These are phyloP conservation scores for Clepsis dumicolana DNA, from an alignment of 2,888 invertebrate genomes.

Conservation along the genomic window DNA sequence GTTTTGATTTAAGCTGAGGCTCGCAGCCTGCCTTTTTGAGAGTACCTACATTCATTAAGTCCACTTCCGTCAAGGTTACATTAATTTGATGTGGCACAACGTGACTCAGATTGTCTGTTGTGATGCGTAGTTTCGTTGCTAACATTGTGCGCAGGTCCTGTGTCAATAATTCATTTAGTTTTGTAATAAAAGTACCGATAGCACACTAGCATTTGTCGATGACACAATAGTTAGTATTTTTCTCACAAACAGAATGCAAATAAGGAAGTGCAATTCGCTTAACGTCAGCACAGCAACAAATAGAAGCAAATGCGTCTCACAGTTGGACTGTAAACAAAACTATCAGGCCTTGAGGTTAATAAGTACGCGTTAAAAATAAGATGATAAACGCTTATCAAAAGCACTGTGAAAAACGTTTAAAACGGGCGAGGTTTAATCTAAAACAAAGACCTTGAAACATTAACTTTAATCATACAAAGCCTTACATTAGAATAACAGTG, in stretches of 20 bases:
- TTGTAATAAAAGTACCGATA: too few species aligned
- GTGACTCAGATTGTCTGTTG: not conserved
- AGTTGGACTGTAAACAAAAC: not conserved
- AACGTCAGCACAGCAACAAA: too few species aligned
- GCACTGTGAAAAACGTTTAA: not conserved
- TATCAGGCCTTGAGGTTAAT: not conserved
- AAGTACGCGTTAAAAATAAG: not conserved
- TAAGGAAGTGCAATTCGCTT: too few species aligned
- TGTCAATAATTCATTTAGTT: not conserved
- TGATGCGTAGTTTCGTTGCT: not conserved
- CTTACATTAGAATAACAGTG: not conserved
- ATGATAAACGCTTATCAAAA: not conserved
- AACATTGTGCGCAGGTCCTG: not conserved
- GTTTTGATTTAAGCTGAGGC: not conserved
- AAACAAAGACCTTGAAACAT: not conserved
- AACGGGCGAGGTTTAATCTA: not conserved
- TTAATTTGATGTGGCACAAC: not conserved
- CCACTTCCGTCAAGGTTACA: not conserved
- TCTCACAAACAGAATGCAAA: too few species aligned
- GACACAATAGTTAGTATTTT: too few species aligned
- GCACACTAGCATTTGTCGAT: too few species aligned
- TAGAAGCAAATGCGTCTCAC: not conserved
- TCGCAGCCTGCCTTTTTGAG: not conserved
- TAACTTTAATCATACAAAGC: constrained; percentile 3
- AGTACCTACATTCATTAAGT: not conserved